phyloP scores from a whole-genome alignment of 2,113 vertebrate species.

The Petaurus breviceps region DNA sequence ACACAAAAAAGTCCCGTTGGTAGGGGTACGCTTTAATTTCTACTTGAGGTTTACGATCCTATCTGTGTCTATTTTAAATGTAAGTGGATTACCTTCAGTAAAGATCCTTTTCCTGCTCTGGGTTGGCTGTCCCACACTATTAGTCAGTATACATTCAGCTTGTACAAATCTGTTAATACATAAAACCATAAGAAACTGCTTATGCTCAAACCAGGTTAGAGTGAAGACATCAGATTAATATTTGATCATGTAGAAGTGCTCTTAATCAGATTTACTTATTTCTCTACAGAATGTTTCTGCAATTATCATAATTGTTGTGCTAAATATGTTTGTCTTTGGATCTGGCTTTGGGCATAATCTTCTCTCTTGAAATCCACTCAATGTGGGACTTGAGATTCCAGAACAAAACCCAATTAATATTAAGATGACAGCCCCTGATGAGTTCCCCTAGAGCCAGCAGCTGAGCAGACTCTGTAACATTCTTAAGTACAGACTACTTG shows the following conservation, averaged over 20 bases:
- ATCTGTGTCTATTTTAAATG: conserved; percentile 89
- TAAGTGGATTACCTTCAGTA: conserved; percentile 92
- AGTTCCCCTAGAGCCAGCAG: conserved; percentile 85
- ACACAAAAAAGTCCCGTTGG: conserved; percentile 67
- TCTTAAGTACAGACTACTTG: conserved; percentile 89
- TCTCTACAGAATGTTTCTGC: conserved; percentile 92
- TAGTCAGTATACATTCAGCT: conserved; percentile 93
- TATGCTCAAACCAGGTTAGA: conserved; percentile 92
- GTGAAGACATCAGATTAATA: conserved; percentile 97
- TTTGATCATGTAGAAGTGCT: conserved; percentile 96
- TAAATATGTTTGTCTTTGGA: conserved; percentile 95
- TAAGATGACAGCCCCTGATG: conserved; percentile 88
- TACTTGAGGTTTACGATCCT: conserved; percentile 83
- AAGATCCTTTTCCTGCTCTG: conserved; percentile 88
- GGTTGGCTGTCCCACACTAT: conserved; percentile 92
- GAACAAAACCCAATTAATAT: conserved; percentile 96
- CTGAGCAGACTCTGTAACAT: conserved; percentile 86
- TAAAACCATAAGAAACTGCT: conserved; percentile 96
- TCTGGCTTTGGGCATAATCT: conserved; percentile 88
- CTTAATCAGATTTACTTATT: conserved; percentile 98
- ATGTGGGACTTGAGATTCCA: conserved; percentile 87
- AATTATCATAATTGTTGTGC: conserved; percentile 99
- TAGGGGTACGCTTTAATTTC: conserved; percentile 81
- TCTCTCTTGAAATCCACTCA: conserved; percentile 87
- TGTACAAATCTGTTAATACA: conserved; percentile 96